A percentile compares a stretch with the other conserved stretches of the same genome.
Conservation (phyloP, 1,140 invertebrate species). For the Tetranychus urticae region DNA sequence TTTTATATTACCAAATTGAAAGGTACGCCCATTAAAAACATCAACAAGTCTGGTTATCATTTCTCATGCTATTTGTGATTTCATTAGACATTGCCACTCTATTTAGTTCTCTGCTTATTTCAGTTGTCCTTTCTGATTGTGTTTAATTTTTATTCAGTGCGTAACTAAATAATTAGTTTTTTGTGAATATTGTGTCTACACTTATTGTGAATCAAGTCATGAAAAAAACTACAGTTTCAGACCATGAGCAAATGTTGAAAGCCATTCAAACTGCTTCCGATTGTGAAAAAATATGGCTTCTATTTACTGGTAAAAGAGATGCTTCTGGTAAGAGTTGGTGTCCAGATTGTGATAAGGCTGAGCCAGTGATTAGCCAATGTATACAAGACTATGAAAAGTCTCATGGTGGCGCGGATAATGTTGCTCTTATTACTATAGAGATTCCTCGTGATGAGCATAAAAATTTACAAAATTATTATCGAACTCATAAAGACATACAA, state of each 20-base stretch:
- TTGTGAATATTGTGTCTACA: too few relatives aligned
- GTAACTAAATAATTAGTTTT: too few relatives aligned
- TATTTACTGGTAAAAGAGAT: conserved; percentile 6
- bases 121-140: too few relatives aligned
- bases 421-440: neutral
- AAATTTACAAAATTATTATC: conserved; percentile 1
- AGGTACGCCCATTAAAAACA: too few relatives aligned
- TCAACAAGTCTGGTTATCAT: too few relatives aligned
- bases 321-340: conserved; percentile 6
- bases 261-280: neutral
- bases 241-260: neutral
- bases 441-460: neutral
- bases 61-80: too few relatives aligned
- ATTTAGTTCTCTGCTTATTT: too few relatives aligned
- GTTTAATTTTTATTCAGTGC: too few relatives aligned
- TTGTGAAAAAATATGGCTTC: neutral
- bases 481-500: neutral
- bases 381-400: neutral
- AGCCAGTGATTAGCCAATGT: conserved; percentile 2
- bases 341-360: conserved; percentile 6
- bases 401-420: neutral
- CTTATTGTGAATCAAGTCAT: neutral
- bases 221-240: neutral
- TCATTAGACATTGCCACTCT: too few relatives aligned
- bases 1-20: too few relatives aligned